Base-by-base conservation (phyloP, 53 echinoderm and acorn worm genomes). In the Patiria pectinifera region DNA sequence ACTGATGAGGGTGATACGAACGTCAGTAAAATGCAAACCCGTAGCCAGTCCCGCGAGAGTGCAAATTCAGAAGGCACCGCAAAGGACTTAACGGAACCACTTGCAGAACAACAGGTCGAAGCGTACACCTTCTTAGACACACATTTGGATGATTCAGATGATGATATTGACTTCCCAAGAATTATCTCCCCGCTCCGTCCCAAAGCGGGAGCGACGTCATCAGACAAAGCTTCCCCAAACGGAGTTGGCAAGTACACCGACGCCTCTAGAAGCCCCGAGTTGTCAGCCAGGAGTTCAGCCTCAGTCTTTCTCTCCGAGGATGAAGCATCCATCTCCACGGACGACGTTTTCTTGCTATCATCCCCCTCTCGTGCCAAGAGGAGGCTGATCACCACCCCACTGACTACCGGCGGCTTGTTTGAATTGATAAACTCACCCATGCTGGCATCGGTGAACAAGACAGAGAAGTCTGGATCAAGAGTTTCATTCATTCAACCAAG, bases 381-480 rank as follows among this genome's bases (percentile, higher is more conserved):
- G 74, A 88, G n/a, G 58, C 35, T 89, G 21, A 92, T 92, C 45
- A 92, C 95, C 89, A 96, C 96, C 8, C 95, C 96, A 3, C 80
- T 96, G 43, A 93, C 95, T 80, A 76, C 93, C 6, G 86, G 77
- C 72, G 96, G 96, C 19, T 92, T 96, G 11, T 93, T 82, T 84
- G 85, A 82, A 22, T 86, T 96, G 7, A 92, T 96, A 86, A 96
- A 95, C 77, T 96, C 96, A 4, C 96, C 96, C 10, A 76, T 96
- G 69, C 85, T 95, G 26, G 82, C 83, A 6, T 89, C 93, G 11
- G 92, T 48, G 26, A 74, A 72, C 43, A 82, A 79, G 62, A 86
- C 10, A 21, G 23, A 11, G 69, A 58, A 14, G 11, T 16, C 80
- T 19, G 18, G 61, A 77, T 43, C 90, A 5, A 90, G 21, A 19